These are phyloP conservation scores for Rhinogobius similis DNA, from an alignment of 2,113 vertebrate species.

Conservation along the genomic window DNA sequence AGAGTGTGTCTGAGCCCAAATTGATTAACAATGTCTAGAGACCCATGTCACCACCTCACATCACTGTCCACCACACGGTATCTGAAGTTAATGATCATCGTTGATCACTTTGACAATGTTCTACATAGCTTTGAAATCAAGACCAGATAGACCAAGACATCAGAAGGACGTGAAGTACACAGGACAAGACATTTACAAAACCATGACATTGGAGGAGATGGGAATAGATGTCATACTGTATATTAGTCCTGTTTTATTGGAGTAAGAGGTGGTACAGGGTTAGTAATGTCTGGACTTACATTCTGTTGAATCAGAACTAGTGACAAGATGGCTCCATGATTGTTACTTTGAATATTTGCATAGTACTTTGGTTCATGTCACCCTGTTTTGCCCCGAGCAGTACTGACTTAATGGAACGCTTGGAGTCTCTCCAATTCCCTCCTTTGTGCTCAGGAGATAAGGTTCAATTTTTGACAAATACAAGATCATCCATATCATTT, in stretches of 20 bases:
- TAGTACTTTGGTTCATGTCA: not conserved
- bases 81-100: not conserved
- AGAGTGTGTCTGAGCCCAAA: slow-evolving; percentile 31
- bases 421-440: not conserved
- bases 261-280: not conserved
- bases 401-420: not conserved
- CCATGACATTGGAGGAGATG: not conserved
- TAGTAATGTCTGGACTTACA: not conserved
- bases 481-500: not conserved
- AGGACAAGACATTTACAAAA: not conserved
- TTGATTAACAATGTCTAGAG: slow-evolving; percentile 23
- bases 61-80: not conserved
- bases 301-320: not conserved
- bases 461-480: not conserved
- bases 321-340: not conserved
- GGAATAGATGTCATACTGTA: not conserved
- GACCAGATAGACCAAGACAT: not conserved
- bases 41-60: slow-evolving; percentile 29
- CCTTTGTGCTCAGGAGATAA: not conserved
- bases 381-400: not conserved
- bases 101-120: slow-evolving; percentile 1
- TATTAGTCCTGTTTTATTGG: not conserved
- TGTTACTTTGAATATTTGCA: not conserved
- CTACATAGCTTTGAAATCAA: not conserved
- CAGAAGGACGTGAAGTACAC: not conserved